A percentile compares a stretch with the other conserved stretches of the same genome.
These are phyloP conservation scores for Virgularia gustaviana DNA, from an alignment of 92 coral and sea anemone genomes.

Conservation along the genomic window DNA sequence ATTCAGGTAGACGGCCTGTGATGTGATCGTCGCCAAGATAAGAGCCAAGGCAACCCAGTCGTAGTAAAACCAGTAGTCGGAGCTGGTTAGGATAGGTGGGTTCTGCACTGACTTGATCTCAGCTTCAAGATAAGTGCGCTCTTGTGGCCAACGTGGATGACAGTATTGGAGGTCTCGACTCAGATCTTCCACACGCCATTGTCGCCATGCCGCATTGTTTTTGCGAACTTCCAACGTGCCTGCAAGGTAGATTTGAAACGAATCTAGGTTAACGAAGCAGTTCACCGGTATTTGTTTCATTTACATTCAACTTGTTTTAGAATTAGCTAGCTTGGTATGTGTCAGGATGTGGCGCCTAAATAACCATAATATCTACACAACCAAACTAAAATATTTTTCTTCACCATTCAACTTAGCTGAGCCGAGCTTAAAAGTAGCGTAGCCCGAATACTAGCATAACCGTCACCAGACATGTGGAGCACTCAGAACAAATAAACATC, in stretches of 20 bases:
- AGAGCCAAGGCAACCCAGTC: slow-evolving; percentile 32
- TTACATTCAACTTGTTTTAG: too few relatives aligned
- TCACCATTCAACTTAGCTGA: too few relatives aligned
- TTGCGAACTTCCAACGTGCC: slow-evolving; percentile 23
- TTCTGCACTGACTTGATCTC: slow-evolving; percentile 34
- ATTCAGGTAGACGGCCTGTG: slow-evolving; percentile 53
- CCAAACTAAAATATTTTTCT: too few relatives aligned
- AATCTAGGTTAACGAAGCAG: neutral
- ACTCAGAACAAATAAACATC: too few relatives aligned
- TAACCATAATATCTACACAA: too few relatives aligned
- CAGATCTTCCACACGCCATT: slow-evolving; percentile 37
- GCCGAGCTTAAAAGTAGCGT: too few relatives aligned
- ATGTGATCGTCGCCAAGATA: slow-evolving; percentile 20
- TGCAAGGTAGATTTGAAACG: neutral
- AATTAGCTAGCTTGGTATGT: too few relatives aligned
- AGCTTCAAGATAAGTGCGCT: slow-evolving; percentile 32
- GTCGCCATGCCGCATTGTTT: slow-evolving; percentile 33
- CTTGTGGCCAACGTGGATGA: slow-evolving; percentile 41
- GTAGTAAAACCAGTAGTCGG: slow-evolving; percentile 38
- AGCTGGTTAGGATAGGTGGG: slow-evolving; percentile 29
- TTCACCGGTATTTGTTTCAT: neutral
- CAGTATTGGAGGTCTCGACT: slow-evolving; percentile 36
- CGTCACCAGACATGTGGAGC: too few relatives aligned
- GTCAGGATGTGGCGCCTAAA: too few relatives aligned
- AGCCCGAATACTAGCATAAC: too few relatives aligned